Conservation (phyloP, 2,888 invertebrate species). For the Erannis defoliaria region DNA sequence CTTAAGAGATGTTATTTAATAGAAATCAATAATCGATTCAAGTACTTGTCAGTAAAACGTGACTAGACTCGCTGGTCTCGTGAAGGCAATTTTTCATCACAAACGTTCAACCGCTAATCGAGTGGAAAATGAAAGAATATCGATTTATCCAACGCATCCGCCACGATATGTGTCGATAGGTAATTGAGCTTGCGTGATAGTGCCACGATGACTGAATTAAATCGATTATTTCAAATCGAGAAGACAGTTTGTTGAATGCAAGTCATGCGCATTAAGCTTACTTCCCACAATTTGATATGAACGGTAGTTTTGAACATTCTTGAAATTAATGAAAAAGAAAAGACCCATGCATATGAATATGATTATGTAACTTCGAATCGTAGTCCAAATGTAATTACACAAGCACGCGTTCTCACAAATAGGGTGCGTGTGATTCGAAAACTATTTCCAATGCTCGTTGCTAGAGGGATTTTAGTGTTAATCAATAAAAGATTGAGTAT, state of each 20-base stretch:
- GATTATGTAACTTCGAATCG: no score
- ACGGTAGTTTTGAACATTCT: neutral
- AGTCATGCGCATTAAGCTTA: neutral
- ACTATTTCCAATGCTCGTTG: constrained; percentile 34
- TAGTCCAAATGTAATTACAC: constrained; percentile 25
- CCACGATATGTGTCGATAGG: constrained; percentile 34
- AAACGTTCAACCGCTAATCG: constrained; percentile 63
- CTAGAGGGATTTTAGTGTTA: constrained; percentile 34
- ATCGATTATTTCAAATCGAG: constrained; percentile 2
- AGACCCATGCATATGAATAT: no score
- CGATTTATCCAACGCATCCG: constrained; percentile 48
- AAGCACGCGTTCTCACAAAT: constrained; percentile 20
- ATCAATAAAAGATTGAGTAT: constrained; percentile 25
- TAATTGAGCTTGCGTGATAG: constrained; percentile 38
- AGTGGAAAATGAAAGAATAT: constrained; percentile 66
- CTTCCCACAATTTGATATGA: neutral
- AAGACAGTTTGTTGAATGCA: neutral
- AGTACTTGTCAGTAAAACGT: constrained; percentile 56
- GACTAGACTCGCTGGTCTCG: constrained; percentile 59
- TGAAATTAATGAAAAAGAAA: neutral
- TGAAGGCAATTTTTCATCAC: constrained; percentile 65
- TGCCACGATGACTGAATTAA: constrained; percentile 6
- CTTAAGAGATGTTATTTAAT: constrained; percentile 36
- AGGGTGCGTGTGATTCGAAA: constrained; percentile 35
- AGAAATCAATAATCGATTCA: constrained; percentile 61